Conservation (phyloP, 2,888 invertebrate genomes). For the Pammene fasciana region DNA sequence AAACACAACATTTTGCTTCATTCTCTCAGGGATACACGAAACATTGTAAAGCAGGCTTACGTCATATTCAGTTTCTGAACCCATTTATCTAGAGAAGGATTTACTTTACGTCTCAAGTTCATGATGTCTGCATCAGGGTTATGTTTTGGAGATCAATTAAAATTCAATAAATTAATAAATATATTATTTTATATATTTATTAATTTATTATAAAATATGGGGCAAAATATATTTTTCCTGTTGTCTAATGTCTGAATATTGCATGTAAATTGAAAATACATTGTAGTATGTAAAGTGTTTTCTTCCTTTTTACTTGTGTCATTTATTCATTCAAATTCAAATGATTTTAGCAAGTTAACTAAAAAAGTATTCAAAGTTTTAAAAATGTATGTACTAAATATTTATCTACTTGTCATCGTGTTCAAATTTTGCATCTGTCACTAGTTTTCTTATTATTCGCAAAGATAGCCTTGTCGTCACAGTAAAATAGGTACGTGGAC, state of each 20-base stretch:
- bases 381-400: no score
- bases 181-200: no score
- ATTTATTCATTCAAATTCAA: no score
- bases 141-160: conserved; percentile 12
- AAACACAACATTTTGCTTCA: conserved; percentile 22
- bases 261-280: no score
- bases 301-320: no score
- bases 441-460: conserved; percentile 1
- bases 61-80: conserved; percentile 34
- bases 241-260: no score
- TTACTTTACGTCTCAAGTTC: conserved; percentile 26
- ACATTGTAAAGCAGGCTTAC: conserved; percentile 30
- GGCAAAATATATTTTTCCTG: no score
- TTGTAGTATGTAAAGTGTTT: no score
- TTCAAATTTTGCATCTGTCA: background rate
- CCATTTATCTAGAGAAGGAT: conserved; percentile 17
- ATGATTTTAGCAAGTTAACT: no score
- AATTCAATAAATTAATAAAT: conserved; percentile 1
- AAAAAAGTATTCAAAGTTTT: no score
- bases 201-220: no score
- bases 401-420: no score
- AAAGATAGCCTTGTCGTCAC: conserved; percentile 21
- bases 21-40: conserved; percentile 22
- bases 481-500: conserved; percentile 10
- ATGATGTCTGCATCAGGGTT: conserved; percentile 24